Evolutionary conservation across 2,888 invertebrate species (phyloP), one percentile per base, ranked within the genome.

Genomic region (Keiferia lycopersicella): DNA sequence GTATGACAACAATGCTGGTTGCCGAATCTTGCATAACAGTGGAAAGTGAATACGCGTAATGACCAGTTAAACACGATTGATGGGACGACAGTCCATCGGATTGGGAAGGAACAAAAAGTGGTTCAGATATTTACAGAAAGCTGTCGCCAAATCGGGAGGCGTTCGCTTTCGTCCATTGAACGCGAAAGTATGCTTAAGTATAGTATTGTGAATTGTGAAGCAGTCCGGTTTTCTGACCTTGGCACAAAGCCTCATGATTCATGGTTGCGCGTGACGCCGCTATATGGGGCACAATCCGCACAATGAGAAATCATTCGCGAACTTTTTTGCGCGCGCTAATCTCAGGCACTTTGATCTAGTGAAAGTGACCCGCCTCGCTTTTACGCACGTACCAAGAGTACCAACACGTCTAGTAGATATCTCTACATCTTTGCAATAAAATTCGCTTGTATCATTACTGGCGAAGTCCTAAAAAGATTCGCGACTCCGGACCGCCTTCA

Each of bases 41-140:
- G 81, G 91, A 91, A 91, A 91, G 91, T 86, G 79, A 77, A 83
- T 84, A 79, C 82, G 84, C 79, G 34, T 61, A 61, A 41, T 61
- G 39, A 50, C 84, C 80, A 80, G 76, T 81, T 79, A 75, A 76
- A 79, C 76, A 79, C 83, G 83, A 87, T 87, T 84, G 87, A 87
- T 82, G 85, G 12, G 81, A 82, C 79, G 82, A 56, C n/a, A 53
- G 22, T 53, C 22, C 56, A 56, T 56, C 80, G 77, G 79, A 85
- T 85, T 87, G 82, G 83, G 84, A 86, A 86, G 85, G 83, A 83
- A 84, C 83, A 90, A 90, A 91, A 90, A 88, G 86, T 83, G 77
- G 87, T 84, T 82, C 77, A 84, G 74, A 78, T 80, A 78, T 81
- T 81, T 78, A 82, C 85, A 82, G 88, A 88, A 90, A 89, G 88